Evolutionary conservation across 1,140 invertebrate species (phyloP).

Genomic region (Cydia pomonella): DNA sequence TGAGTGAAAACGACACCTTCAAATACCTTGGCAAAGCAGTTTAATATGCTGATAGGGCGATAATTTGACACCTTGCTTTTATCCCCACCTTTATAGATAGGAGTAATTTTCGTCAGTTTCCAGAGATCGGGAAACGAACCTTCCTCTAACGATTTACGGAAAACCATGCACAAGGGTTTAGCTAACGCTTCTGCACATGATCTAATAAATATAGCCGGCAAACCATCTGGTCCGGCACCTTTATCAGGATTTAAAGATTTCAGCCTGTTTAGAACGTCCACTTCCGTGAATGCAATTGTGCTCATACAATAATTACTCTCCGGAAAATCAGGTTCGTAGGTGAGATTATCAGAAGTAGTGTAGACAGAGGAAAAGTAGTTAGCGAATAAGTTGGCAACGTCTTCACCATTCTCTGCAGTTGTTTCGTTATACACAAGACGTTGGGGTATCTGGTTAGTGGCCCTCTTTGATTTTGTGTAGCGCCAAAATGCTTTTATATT

Average conservation of each 20-base stretch:
- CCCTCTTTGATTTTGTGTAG: not conserved
- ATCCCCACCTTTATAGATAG: not conserved
- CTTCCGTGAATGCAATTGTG: not conserved
- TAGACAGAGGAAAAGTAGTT: not conserved
- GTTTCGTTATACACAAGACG: not conserved
- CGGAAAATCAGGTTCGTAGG: not conserved
- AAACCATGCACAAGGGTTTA: not conserved
- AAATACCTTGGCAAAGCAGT: not conserved
- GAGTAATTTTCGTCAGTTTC: not conserved
- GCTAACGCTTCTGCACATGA: not conserved
- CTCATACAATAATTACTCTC: not conserved
- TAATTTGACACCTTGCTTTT: not conserved
- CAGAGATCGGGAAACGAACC: not conserved
- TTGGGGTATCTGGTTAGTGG: not conserved
- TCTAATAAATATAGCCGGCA: not conserved
- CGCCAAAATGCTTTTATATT: not conserved
- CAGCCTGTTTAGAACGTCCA: not conserved
- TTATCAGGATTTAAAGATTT: not conserved
- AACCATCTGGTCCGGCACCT: not conserved
- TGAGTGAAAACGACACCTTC: slow-evolving; percentile 1
- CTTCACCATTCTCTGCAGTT: not conserved
- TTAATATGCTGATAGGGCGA: not conserved
- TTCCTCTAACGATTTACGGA: not conserved
- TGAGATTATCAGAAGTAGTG: not conserved
- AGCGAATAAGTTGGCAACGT: not conserved